Evolutionary conservation across 2,797 vertebrate species (phyloP).

Genomic region (Parambassis ranga): DNA sequence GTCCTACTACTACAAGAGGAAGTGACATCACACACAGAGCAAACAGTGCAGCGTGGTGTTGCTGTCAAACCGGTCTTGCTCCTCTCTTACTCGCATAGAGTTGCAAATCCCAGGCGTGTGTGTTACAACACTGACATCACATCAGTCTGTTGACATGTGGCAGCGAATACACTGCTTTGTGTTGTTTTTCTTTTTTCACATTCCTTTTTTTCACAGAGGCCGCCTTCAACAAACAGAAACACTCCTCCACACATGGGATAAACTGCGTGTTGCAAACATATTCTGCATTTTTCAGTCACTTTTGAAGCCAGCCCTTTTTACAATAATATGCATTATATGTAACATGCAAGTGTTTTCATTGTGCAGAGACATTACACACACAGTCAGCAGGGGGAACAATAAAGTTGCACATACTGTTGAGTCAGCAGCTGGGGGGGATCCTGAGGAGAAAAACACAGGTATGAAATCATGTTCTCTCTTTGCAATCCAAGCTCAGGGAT

Average conservation of each 20-base stretch:
- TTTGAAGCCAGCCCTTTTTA: too few species aligned
- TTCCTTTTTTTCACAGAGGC: neutral
- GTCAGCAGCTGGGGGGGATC: conserved; percentile 32
- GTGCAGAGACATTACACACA: too few species aligned
- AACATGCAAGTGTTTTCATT: too few species aligned
- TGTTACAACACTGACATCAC: neutral
- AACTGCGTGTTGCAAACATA: too few species aligned
- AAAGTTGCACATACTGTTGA: conserved; percentile 19
- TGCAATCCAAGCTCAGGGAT: conserved; percentile 29
- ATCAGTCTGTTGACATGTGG: neutral
- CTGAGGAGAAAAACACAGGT: conserved; percentile 31
- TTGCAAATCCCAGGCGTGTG: neutral
- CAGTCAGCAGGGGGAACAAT: conserved; percentile 14
- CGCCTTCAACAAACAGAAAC: conserved; percentile 23
- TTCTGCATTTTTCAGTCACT: too few species aligned
- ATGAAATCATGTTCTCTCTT: conserved; percentile 35
- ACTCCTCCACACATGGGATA: neutral
- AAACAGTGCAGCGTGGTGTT: neutral
- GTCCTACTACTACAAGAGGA: conserved; percentile 2
- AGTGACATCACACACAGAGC: conserved; percentile 37
- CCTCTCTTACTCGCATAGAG: neutral
- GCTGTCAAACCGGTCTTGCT: conserved; percentile 29
- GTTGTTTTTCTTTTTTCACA: neutral
- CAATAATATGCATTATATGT: too few species aligned
- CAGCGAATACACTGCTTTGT: neutral